Percentiles rank a stretch among this genome's conserved stretches.
These are phyloP conservation scores for Papilio elwesi DNA, from an alignment of 2,888 invertebrate species.

Conservation along the genomic window DNA sequence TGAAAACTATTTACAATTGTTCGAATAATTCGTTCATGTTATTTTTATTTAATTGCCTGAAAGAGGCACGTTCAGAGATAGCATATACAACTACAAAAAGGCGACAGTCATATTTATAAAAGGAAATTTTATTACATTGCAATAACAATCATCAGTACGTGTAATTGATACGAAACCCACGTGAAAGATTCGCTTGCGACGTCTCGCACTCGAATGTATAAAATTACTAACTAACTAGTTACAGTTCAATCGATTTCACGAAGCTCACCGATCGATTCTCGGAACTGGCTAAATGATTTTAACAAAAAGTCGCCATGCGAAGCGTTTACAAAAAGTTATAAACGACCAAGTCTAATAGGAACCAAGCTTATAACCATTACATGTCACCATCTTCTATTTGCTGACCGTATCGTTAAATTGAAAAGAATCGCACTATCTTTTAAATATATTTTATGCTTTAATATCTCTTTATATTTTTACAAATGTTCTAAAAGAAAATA, in stretches of 20 bases:
- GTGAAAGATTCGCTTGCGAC: slow-evolving; percentile 38
- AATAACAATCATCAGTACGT: slow-evolving; percentile 5
- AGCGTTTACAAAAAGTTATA: slow-evolving; percentile 44
- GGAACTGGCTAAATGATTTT: slow-evolving; percentile 55
- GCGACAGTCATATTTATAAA: not conserved
- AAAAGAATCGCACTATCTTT: slow-evolving; percentile 14
- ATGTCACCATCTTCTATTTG: slow-evolving; percentile 12
- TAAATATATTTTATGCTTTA: slow-evolving; percentile 6
- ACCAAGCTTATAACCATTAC: slow-evolving; percentile 22
- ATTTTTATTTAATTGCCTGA: not conserved
- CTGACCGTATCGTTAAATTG: not conserved
- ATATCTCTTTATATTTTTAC: slow-evolving; percentile 6
- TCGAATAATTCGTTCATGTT: not conserved
- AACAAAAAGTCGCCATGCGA: slow-evolving; percentile 57
- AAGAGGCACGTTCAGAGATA: not conserved
- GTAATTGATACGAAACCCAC: slow-evolving; percentile 52
- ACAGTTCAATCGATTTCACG: slow-evolving; percentile 47
- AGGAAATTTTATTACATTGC: not conserved
- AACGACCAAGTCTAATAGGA: slow-evolving; percentile 44
- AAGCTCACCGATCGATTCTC: slow-evolving; percentile 54
- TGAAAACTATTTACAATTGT: not conserved
- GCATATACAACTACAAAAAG: not conserved
- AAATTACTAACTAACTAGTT: slow-evolving; percentile 47
- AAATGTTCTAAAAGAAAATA: slow-evolving; percentile 14
- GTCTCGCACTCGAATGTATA: slow-evolving; percentile 58